phyloP scores from a whole-genome alignment of 92 coral and sea anemone genomes.

The Porites lobata region DNA sequence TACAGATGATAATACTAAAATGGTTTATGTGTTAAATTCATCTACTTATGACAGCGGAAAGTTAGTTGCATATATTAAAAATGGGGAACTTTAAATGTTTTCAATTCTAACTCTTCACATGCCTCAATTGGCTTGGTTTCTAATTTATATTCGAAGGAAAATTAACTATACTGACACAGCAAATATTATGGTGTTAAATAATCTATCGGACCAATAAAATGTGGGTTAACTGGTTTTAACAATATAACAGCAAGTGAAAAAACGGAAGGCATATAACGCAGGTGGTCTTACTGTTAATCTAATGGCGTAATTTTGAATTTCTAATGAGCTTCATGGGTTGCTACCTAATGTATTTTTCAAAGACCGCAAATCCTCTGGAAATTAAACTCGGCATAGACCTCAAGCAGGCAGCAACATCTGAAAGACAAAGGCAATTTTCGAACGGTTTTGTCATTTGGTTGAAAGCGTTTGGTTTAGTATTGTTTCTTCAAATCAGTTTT shows the following conservation, averaged over 20 bases:
- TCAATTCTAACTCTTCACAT: background rate
- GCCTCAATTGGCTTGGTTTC: background rate
- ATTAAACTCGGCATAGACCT: constrained; percentile 32
- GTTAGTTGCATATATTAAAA: background rate
- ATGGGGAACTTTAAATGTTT: background rate
- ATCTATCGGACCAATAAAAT: background rate
- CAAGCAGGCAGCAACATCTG: constrained; percentile 1
- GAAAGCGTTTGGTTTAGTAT: background rate
- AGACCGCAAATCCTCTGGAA: constrained; percentile 23
- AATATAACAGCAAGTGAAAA: background rate
- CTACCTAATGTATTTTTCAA: constrained; percentile 21
- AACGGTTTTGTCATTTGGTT: background rate
- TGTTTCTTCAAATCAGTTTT: background rate
- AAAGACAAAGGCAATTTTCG: constrained; percentile 11
- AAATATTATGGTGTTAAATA: background rate
- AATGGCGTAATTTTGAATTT: constrained; percentile 42
- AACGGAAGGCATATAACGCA: background rate
- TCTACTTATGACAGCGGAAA: background rate
- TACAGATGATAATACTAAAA: no score
- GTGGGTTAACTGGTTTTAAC: background rate
- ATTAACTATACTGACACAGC: background rate
- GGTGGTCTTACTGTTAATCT: constrained; percentile 16
- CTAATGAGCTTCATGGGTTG: constrained; percentile 33
- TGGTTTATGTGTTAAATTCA: background rate
- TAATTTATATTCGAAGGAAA: background rate